A percentile compares a stretch with the other conserved stretches of the same genome.
These are phyloP conservation scores for Phrynosoma blainvillii DNA, from an alignment of 2,113 vertebrate genomes.

Conservation along the genomic window DNA sequence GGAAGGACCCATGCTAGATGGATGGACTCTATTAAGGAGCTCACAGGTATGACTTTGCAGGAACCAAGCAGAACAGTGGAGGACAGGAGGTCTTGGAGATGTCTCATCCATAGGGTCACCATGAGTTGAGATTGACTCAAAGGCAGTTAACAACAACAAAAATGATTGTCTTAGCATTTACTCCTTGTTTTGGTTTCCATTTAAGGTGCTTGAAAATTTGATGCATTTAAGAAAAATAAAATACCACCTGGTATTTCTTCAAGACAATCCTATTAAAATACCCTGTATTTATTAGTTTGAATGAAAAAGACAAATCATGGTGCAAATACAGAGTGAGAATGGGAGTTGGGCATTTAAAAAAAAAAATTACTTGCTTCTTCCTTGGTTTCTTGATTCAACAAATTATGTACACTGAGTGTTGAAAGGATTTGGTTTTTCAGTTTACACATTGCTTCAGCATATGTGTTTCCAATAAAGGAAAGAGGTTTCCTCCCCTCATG, in stretches of 20 bases:
- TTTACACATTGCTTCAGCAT: background rate
- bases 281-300: conserved; percentile 23
- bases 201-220: conserved; percentile 22
- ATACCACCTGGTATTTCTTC: background rate
- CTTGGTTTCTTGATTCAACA: background rate
- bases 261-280: conserved; percentile 11
- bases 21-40: too few relatives aligned
- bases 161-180: background rate
- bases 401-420: background rate
- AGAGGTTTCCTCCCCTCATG: background rate
- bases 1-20: too few relatives aligned
- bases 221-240: conserved; percentile 15
- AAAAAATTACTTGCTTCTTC: background rate
- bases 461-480: background rate
- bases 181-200: conserved; percentile 31
- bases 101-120: too few relatives aligned
- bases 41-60: too few relatives aligned
- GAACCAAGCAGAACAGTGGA: too few relatives aligned
- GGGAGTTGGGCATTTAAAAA: background rate
- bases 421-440: background rate
- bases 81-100: too few relatives aligned
- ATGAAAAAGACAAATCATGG: conserved; percentile 18
- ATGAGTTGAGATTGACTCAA: too few relatives aligned
- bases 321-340: conserved; percentile 4
- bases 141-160: too few relatives aligned